Evolutionary conservation across 2,113 vertebrate species (phyloP).

Genomic region (Brachypteracias leptosomus): DNA sequence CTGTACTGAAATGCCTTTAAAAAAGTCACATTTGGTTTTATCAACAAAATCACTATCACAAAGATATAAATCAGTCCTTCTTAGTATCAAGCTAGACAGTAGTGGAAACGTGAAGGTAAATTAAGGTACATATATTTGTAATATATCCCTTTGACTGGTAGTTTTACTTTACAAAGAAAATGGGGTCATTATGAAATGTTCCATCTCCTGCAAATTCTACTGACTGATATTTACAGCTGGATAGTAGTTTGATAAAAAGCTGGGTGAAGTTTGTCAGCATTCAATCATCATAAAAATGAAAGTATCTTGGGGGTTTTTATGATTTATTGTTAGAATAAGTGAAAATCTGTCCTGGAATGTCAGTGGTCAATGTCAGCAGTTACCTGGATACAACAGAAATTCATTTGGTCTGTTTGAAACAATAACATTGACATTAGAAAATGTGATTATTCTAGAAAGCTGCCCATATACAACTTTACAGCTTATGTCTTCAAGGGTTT

Average conservation of each 20-base stretch:
- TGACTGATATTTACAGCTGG: neutral
- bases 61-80: neutral
- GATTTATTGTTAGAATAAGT: neutral
- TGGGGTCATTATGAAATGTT: neutral
- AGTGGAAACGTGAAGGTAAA: neutral
- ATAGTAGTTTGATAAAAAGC: neutral
- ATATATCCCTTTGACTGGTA: neutral
- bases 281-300: neutral
- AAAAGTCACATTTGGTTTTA: neutral
- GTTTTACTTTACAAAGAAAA: neutral
- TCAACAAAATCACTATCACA: neutral
- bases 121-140: neutral
- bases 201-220: neutral
- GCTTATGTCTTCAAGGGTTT: neutral
- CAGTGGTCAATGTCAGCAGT: neutral
- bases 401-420: neutral
- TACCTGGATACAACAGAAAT: neutral
- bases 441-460: neutral
- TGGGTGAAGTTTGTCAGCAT: neutral
- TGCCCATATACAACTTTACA: neutral
- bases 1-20: neutral
- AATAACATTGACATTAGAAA: neutral
- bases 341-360: neutral
- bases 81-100: neutral
- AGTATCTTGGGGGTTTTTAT: neutral